phyloP scores from a whole-genome alignment of 2,888 invertebrate genomes.

The Eristalinus aeneus region DNA sequence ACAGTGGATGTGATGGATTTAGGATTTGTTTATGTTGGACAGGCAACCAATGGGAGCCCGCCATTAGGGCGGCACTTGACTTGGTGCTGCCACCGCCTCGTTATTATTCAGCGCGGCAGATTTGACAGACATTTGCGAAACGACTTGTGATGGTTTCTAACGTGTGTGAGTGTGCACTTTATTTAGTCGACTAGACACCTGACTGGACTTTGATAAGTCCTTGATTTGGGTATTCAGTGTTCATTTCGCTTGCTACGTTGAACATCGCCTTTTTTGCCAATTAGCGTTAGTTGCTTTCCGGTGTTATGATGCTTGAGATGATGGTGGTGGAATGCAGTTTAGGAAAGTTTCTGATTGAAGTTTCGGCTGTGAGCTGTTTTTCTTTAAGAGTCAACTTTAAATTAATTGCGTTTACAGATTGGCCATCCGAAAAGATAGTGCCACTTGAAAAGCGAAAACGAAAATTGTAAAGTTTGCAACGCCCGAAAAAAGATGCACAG shows the following conservation, averaged over 20 bases:
- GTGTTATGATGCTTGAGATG: conserved; percentile 4
- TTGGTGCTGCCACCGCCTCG: conserved; percentile 29
- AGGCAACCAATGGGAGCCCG: conserved; percentile 7
- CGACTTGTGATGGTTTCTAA: conserved; percentile 35
- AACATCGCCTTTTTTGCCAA: conserved; percentile 23
- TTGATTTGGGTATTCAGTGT: conserved; percentile 3
- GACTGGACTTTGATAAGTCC: neutral
- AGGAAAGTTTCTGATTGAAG: neutral
- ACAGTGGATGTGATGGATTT: conserved; percentile 58
- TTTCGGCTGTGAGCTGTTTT: neutral
- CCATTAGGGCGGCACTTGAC: conserved; percentile 36
- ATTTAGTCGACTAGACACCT: conserved; percentile 38
- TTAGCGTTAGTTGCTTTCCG: conserved; percentile 11
- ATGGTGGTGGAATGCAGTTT: neutral
- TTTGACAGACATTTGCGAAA: conserved; percentile 63
- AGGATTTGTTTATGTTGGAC: conserved; percentile 58
- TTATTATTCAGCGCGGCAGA: conserved; percentile 56
- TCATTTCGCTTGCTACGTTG: conserved; percentile 11
- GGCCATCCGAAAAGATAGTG: too few species aligned
- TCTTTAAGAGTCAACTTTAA: neutral
- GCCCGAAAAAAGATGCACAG: too few species aligned
- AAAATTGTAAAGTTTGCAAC: too few species aligned
- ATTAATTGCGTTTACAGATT: neutral
- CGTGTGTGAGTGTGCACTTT: conserved; percentile 42
- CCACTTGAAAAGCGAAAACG: too few species aligned